Conservation (phyloP, 92 coral and sea anemone genomes). For the Palythoa grandiflora region DNA sequence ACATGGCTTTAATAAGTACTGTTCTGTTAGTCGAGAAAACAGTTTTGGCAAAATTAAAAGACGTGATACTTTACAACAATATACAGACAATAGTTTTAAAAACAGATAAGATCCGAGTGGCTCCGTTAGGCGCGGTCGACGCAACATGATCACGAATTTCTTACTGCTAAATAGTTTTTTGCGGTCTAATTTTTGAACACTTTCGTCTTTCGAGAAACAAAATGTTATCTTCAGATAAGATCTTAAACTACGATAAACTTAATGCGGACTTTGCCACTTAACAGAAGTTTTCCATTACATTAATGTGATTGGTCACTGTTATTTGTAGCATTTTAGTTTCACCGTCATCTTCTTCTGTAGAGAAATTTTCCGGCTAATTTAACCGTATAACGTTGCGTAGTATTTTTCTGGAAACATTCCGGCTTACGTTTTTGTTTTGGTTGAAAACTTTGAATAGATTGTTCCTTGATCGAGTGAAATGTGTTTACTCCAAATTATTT, state of each 20-base stretch:
- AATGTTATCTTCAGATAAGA: conserved; percentile 27
- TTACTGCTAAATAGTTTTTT: not conserved
- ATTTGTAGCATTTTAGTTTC: not conserved
- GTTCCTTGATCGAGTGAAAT: too few species aligned
- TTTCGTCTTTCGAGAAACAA: not conserved
- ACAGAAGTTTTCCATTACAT: conserved; percentile 17
- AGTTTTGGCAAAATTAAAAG: not conserved
- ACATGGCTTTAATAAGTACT: not conserved
- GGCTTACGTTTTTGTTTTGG: too few species aligned
- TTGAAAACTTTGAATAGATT: too few species aligned
- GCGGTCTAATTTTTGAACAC: conserved; percentile 27
- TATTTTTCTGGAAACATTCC: too few species aligned
- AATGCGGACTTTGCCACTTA: conserved; percentile 20
- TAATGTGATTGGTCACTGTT: not conserved
- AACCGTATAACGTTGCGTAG: too few species aligned
- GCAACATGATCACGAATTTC: not conserved
- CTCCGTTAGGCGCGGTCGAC: conserved; percentile 15
- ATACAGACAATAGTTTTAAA: conserved; percentile 4
- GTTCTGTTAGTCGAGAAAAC: conserved; percentile 14
- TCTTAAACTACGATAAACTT: conserved; percentile 8
- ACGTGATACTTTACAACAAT: not conserved
- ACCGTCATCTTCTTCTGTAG: not conserved
- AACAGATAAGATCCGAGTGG: not conserved
- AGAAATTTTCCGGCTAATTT: too few species aligned
- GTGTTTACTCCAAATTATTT: too few species aligned